Percentiles rank a stretch among this genome's conserved stretches.
phyloP scores from a whole-genome alignment of 2,888 invertebrate genomes.

The Eristalinus sepulchralis region DNA sequence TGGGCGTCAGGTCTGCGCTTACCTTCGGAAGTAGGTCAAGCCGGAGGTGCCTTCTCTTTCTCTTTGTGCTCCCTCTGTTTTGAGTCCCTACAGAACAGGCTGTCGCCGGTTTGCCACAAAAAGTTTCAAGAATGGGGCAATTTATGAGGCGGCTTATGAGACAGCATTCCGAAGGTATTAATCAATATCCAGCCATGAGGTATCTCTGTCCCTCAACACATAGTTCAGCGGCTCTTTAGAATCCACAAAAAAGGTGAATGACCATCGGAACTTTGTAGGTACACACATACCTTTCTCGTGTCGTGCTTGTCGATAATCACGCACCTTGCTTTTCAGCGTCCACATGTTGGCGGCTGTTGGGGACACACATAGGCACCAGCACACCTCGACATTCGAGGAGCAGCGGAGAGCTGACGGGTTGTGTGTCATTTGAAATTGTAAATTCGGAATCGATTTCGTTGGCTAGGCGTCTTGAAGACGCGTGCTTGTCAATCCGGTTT shows the following conservation, averaged over 20 bases:
- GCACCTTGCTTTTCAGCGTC: constrained; percentile 23
- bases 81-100: constrained; percentile 8
- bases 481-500: constrained; percentile 29
- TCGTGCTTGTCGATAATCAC: constrained; percentile 26
- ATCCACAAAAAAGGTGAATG: constrained; percentile 37
- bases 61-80: background rate
- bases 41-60: background rate
- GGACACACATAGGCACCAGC: background rate
- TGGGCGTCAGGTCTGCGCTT: background rate
- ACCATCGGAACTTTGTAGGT: constrained; percentile 13
- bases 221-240: background rate
- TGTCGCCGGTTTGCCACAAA: constrained; percentile 13
- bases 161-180: constrained; percentile 45
- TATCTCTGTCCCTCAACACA: background rate
- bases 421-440: constrained; percentile 17
- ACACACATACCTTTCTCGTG: background rate
- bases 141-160: background rate
- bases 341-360: background rate
- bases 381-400: background rate
- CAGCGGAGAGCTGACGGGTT: background rate
- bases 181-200: constrained; percentile 40
- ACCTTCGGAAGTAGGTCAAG: background rate
- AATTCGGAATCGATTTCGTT: constrained; percentile 12
- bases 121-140: background rate
- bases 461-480: background rate